Evolutionary conservation across 2,888 invertebrate species (phyloP).

Genomic region (Chironomus tentans): DNA sequence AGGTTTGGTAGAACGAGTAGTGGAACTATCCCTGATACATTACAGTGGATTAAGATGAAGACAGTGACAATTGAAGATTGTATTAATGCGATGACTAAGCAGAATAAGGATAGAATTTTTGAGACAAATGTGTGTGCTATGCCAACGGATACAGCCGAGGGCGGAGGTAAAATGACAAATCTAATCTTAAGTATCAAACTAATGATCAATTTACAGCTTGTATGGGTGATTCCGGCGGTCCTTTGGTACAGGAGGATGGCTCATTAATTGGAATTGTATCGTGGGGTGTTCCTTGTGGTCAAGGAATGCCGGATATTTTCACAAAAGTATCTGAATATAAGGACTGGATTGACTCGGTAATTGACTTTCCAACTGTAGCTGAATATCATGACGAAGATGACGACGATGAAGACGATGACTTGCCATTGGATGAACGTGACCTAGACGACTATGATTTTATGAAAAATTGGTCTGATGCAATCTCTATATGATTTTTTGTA

Average conservation of each 20-base stretch:
- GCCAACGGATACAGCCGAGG: background rate
- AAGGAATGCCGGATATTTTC: background rate
- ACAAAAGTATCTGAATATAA: background rate
- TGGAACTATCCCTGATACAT: background rate
- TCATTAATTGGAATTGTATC: background rate
- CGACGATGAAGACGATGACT: background rate
- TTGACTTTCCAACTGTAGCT: background rate
- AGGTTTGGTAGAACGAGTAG: no score
- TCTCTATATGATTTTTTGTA: no score
- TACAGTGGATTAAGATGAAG: background rate
- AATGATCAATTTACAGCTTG: background rate
- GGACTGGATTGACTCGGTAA: slow-evolving; percentile 10
- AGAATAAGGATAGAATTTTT: slow-evolving; percentile 5
- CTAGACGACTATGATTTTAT: background rate
- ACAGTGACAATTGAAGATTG: background rate
- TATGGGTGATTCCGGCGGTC: background rate
- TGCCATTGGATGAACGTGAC: background rate
- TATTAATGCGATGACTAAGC: background rate
- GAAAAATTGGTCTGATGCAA: background rate
- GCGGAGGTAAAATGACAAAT: background rate
- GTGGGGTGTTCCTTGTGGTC: slow-evolving; percentile 7
- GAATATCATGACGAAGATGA: background rate
- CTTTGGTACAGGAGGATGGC: background rate
- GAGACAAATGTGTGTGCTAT: slow-evolving; percentile 1
- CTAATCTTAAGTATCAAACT: background rate